Base-by-base conservation (phyloP, 2,888 invertebrate species). In the Pyrrhosoma nymphula region DNA sequence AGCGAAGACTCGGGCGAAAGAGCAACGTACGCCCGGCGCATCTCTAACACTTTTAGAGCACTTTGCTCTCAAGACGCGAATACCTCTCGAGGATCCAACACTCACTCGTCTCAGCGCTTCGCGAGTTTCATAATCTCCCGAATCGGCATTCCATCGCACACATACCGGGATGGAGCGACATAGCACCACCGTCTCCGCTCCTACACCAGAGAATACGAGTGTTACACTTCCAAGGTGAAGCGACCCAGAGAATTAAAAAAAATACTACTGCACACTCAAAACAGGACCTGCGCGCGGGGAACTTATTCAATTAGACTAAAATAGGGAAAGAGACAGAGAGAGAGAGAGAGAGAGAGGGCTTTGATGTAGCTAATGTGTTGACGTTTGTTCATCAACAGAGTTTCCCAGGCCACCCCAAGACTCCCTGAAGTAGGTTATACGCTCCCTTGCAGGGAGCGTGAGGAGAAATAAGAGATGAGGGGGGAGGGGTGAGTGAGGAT, bases 341-440 rank as follows among this genome's bases (percentile, higher is more conserved):
- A 30, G 20, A 30, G 30, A 75, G 23, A 35, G 82, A 35, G 35
- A 35, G 10, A 20, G 60, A 60, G 20, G 82, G 30, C 82, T 82
- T 82, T 82, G 82, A 82, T 82, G 82, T 82, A 35, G 82, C 82
- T 16, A 82, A 82, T 82, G 82, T 82, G 82, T 82, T 30, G 82
- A 82, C 82, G 30, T 35, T 35, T 82, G 82, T 16, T 82, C 82
- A 14, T 82, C 82, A 16, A 14, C 82, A 10, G 82, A 35, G 82
- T 30, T 69, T 16, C 82, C 60, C 6, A 60, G 60, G 30, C 35
- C 16, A n/a, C 47, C 2, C 8, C 18, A 30, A 35, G 30, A 1
- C 82, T 82, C 82, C 14, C 35, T 30, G 26, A 35, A 12, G 82
- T 82, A 35, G 69, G 69, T 69, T 69, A 69, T 35, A 35, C 26